A percentile compares a stretch with the other conserved stretches of the same genome.
These are phyloP conservation scores for Drosophila bipectinata DNA, from an alignment of 1,140 invertebrate genomes.

Conservation along the genomic window DNA sequence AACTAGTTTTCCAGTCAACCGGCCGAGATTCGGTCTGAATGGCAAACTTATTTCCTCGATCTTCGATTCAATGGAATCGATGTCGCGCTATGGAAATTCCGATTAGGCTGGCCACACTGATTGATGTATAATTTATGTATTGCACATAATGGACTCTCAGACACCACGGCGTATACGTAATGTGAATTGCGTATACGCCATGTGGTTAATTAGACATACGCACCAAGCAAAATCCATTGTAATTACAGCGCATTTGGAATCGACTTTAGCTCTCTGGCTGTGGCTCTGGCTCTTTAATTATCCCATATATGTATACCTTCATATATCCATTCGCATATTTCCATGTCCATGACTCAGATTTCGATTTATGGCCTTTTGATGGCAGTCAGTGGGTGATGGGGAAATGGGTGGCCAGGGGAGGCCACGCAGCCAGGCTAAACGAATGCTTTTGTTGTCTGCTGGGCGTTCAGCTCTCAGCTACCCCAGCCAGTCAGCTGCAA, in stretches of 20 bases:
- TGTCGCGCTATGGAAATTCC: neutral
- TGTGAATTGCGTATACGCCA: constrained; percentile 38
- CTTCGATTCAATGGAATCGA: constrained; percentile 4
- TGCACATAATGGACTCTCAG: constrained; percentile 17
- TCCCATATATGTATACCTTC: constrained; percentile 16
- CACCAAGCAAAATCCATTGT: constrained; percentile 31
- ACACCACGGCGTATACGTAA: constrained; percentile 39
- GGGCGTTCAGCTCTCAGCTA: constrained; percentile 9
- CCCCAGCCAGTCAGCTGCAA: constrained; percentile 43
- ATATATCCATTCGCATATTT: constrained; percentile 17
- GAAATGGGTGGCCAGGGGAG: neutral
- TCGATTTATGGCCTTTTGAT: constrained; percentile 51
- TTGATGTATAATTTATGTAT: constrained; percentile 38
- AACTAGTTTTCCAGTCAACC: constrained; percentile 39
- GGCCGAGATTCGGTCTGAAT: constrained; percentile 13
- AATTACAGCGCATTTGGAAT: constrained; percentile 26
- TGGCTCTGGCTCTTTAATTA: constrained; percentile 29
- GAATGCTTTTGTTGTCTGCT: constrained; percentile 44
- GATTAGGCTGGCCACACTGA: constrained; percentile 18
- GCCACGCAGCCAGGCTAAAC: constrained; percentile 38
- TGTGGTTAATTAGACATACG: constrained; percentile 36
- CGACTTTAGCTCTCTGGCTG: constrained; percentile 4
- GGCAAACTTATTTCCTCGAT: constrained; percentile 3
- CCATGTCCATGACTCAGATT: constrained; percentile 49
- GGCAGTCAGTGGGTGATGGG: constrained; percentile 8